A percentile compares a stretch with the other conserved stretches of the same genome.
phyloP scores from a whole-genome alignment of 1,140 invertebrate species.

The Drusus annulatus region DNA sequence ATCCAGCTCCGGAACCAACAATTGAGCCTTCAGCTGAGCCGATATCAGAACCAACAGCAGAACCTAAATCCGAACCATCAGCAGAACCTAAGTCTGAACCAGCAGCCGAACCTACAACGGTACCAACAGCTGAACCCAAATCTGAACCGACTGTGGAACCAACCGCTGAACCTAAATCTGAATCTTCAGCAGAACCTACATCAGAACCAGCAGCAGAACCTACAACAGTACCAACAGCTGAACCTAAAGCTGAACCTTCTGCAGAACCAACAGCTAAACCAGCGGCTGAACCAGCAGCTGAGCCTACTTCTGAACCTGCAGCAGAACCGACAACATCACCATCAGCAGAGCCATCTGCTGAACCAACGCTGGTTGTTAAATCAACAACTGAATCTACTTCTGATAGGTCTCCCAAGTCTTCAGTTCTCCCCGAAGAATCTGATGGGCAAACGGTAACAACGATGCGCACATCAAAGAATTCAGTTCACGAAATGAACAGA shows the following conservation, averaged over 20 bases:
- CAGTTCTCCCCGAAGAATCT: slow-evolving; percentile 14
- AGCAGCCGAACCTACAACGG: slow-evolving; percentile 61
- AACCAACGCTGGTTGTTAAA: slow-evolving; percentile 18
- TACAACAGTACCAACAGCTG: slow-evolving; percentile 51
- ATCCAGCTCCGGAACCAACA: slow-evolving; percentile 40
- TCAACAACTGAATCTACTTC: slow-evolving; percentile 53
- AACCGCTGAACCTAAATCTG: slow-evolving; percentile 57
- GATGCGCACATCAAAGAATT: neutral
- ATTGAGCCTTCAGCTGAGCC: slow-evolving; percentile 43
- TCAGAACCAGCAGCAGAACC: slow-evolving; percentile 49
- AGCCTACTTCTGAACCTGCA: slow-evolving; percentile 57
- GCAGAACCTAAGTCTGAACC: slow-evolving; percentile 56
- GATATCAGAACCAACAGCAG: slow-evolving; percentile 53
- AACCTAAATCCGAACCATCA: slow-evolving; percentile 61
- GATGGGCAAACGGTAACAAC: neutral
- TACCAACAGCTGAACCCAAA: slow-evolving; percentile 59
- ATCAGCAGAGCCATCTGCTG: slow-evolving; percentile 43
- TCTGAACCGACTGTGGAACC: slow-evolving; percentile 60
- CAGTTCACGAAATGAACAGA: neutral
- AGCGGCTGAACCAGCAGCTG: slow-evolving; percentile 60
- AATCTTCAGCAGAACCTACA: slow-evolving; percentile 53
- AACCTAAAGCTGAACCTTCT: slow-evolving; percentile 48
- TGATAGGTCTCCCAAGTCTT: slow-evolving; percentile 46
- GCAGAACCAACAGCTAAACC: slow-evolving; percentile 60
- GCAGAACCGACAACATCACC: slow-evolving; percentile 56